Base-by-base conservation (phyloP, 2,888 invertebrate species). In the Ectemnius continuus region DNA sequence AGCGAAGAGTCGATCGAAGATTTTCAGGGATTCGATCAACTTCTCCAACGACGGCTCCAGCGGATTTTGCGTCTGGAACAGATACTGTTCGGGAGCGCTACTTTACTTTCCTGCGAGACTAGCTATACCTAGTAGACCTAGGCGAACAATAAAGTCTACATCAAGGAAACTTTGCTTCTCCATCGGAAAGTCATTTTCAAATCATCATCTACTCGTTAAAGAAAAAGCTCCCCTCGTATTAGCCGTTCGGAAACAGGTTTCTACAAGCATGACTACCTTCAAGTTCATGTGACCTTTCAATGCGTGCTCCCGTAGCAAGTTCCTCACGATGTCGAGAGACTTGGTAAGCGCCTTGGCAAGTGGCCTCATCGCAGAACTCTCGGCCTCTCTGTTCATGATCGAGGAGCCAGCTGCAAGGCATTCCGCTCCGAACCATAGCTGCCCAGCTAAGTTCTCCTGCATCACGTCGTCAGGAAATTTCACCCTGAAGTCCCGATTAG, bases 341-440 rank as follows among this genome's bases (percentile, higher is more conserved):
- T 98, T 96, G n/a, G 98, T 99, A 61, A 99, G 94, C 13, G 98
- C 98, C 91, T 97, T 97, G 18, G 99, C 99, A 75, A 99, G 91
- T 0, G 99, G 99, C 46, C 99, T 95, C 97, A 99, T 99, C 48
- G 96, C 95, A 62, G 97, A 97, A 88, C 98, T 98, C 91, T 99
- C 99, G 67, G 95, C 93, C 91, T 99, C 99, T 67, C 98, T 94
- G 91, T 99, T 98, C 95, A 99, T 96, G 84, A 99, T 99, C 67
- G 98, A 98, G 0, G 99, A 99, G 57, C 99, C 99, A 36, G 99
- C 99, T 28, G 99, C 98, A 83, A 99, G 93, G 90, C 99, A 99
- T 96, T 99, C 99, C 71, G 99, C 99, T 18, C 99, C 99, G 91
- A 99, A 99, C 99, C 99, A 99, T 59, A 99, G 93, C 92, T 99